A percentile compares a stretch with the other conserved stretches of the same genome.
These are phyloP conservation scores for Pseudotriccus pelzelni DNA, from an alignment of 2,797 vertebrate genomes.

Conservation along the genomic window DNA sequence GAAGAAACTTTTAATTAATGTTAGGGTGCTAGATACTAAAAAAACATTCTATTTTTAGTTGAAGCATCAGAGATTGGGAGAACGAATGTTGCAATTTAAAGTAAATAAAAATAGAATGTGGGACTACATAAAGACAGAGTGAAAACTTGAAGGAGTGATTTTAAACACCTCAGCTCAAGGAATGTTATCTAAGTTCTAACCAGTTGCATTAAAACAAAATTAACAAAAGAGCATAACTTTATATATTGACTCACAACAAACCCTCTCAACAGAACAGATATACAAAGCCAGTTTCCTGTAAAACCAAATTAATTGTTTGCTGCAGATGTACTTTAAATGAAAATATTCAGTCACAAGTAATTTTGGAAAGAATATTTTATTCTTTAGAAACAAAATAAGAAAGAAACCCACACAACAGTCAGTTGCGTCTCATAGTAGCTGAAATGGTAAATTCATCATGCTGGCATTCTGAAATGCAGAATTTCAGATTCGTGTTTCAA, in stretches of 20 bases:
- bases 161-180: not conserved
- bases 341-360: not conserved
- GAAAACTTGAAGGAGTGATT: not conserved
- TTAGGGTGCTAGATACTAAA: not conserved
- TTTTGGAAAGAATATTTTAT: not conserved
- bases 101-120: not conserved
- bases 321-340: not conserved
- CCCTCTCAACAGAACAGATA: not conserved
- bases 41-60: not conserved
- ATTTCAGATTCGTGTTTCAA: not conserved
- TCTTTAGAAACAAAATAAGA: not conserved
- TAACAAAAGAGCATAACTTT: not conserved
- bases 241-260: not conserved
- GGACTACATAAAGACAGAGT: not conserved
- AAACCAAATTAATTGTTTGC: not conserved
- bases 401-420: rapidly evolving
- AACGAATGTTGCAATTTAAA: not conserved
- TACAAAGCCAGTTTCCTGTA: not conserved
- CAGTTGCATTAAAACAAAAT: not conserved
- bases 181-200: not conserved
- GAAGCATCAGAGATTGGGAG: not conserved
- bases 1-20: not conserved
- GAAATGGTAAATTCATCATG: not conserved
- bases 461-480: not conserved
- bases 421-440: not conserved